Evolutionary conservation across 2,797 vertebrate genomes (phyloP), one percentile per base, ranked within the genome.

Genomic region (Gobionotothen gibberifrons): DNA sequence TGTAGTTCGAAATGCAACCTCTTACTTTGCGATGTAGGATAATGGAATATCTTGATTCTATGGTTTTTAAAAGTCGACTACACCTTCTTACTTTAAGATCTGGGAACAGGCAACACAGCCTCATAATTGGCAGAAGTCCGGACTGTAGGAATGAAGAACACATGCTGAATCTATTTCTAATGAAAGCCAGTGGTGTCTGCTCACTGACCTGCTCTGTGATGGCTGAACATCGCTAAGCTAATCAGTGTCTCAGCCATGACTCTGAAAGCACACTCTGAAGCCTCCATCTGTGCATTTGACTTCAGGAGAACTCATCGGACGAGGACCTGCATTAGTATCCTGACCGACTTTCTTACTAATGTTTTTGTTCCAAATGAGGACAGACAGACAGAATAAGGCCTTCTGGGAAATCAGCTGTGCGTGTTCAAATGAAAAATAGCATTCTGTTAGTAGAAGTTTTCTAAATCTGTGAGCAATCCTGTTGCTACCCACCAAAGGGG

Each of bases 341-440:
- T 81, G 73, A 85, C 74, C 15, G 15, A 76, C 74, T 83, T 82
- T 67, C 61, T 57, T 70, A 54, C 70, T 61, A 51, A 79, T 74
- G 69, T 74, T 74, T 74, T 73, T 59, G 43, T 65, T 74, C 58
- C 42, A 62, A 86, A 84, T 36, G 46, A 69, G 78, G 70, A 82
- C 65, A 71, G 79, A 79, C 82, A 78, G 78, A 79, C 82, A 76
- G 78, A 86, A 78, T 61, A 60, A 74, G 59, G 80, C 72, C 87
- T 85, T 61, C 55, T 71, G 89, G 87, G 87, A 87, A 88, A 90
- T 89, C 72, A 82, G 78, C 65, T 48, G 73, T 57, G 60, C 42
- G 9, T 82, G 67, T 76, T 79, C 57, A 69, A 64, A 83, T 82
- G 44, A 83, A 71, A 84, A 82, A 70, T 61, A 75, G 32, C 64